phyloP scores from a whole-genome alignment of 2,888 invertebrate genomes.

The Epinotia ramella region DNA sequence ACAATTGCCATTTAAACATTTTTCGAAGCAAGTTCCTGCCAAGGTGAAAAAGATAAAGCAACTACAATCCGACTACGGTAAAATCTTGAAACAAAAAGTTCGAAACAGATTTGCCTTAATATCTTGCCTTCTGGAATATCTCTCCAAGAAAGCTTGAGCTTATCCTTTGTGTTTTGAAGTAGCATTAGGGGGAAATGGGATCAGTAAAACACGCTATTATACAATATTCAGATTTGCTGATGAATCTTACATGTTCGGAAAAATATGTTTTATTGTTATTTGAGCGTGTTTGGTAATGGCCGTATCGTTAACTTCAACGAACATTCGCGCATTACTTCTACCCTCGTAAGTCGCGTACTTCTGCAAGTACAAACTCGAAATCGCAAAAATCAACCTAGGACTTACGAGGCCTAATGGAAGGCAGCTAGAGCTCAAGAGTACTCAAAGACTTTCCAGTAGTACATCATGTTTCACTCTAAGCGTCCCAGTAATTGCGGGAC shows the following conservation, averaged over 20 bases:
- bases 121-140: constrained; percentile 30
- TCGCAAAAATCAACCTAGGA: too few species aligned
- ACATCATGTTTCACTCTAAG: constrained; percentile 10
- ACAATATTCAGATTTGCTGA: too few species aligned
- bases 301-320: neutral
- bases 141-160: constrained; percentile 26
- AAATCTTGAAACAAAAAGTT: constrained; percentile 42
- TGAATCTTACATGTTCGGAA: neutral
- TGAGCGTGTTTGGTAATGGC: neutral
- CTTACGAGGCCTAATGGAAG: neutral
- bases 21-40: constrained; percentile 1
- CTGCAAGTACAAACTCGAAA: too few species aligned
- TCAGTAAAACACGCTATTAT: neutral
- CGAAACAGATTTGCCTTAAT: constrained; percentile 37
- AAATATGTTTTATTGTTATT: neutral
- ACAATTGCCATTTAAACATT: neutral
- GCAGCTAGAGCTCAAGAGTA: neutral
- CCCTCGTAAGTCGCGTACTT: too few species aligned
- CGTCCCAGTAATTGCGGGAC: constrained; percentile 26
- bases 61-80: constrained; percentile 38
- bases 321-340: neutral
- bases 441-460: constrained; percentile 1
- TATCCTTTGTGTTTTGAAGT: constrained; percentile 29
- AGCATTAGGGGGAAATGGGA: constrained; percentile 17
- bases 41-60: constrained; percentile 38